A percentile compares a stretch with the other conserved stretches of the same genome.
phyloP scores from a whole-genome alignment of 1,140 invertebrate genomes.

The Lethocerus indicus region DNA sequence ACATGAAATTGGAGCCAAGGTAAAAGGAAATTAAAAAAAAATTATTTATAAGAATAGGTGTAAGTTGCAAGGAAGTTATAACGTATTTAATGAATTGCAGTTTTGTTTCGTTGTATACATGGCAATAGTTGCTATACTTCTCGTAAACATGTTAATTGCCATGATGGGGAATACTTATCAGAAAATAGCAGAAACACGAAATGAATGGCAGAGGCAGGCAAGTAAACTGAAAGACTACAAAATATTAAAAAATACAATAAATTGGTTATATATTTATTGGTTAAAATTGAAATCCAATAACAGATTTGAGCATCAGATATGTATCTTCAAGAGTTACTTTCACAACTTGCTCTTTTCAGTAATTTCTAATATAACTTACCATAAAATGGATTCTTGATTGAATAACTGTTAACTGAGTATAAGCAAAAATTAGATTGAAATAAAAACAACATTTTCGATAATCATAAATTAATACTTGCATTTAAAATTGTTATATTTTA shows the following conservation, averaged over 20 bases:
- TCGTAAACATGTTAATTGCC: slow-evolving; percentile 97
- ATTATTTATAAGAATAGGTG: not conserved
- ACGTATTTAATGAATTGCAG: slow-evolving; percentile 30
- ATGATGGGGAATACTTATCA: slow-evolving; percentile 99
- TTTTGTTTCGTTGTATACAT: slow-evolving; percentile 88
- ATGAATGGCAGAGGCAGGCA: slow-evolving; percentile 96
- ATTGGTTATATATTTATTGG: not conserved
- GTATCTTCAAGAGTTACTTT: no score
- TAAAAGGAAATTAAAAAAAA: slow-evolving; percentile 22
- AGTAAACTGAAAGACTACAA: slow-evolving; percentile 1
- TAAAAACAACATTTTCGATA: no score
- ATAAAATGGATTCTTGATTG: no score
- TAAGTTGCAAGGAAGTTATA: not conserved
- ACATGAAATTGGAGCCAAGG: slow-evolving; percentile 78
- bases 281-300: not conserved
- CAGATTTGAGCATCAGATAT: not conserved
- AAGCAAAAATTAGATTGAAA: no score
- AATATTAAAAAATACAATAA: not conserved
- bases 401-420: no score
- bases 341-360: no score
- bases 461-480: no score
- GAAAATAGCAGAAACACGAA: slow-evolving; percentile 89
- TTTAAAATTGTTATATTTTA: no score
- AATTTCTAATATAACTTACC: no score
- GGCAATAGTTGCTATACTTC: slow-evolving; percentile 83